Evolutionary conservation across 1,140 invertebrate species (phyloP).

Genomic region (Drosophila orena): DNA sequence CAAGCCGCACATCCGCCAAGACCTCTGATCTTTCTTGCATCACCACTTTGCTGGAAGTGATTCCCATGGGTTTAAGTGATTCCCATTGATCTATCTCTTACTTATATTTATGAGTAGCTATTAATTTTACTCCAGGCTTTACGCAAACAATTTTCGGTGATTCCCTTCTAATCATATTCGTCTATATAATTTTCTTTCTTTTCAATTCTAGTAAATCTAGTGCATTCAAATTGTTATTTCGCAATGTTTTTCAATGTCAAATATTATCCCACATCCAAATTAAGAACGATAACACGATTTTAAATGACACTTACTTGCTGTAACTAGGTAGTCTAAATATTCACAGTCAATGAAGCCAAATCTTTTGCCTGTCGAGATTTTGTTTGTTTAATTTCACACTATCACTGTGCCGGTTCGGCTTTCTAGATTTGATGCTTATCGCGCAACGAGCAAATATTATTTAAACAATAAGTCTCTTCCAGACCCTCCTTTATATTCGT

Average conservation of each 20-base stretch:
- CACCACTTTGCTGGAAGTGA: neutral
- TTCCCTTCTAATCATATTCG: neutral
- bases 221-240: neutral
- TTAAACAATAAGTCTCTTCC: constrained; percentile 31
- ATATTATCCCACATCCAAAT: neutral
- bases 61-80: constrained; percentile 7
- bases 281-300: constrained; percentile 7
- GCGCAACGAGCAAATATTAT: constrained; percentile 47
- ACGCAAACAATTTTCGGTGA: neutral
- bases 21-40: neutral
- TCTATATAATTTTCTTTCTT: neutral
- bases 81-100: constrained; percentile 11
- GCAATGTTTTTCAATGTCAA: neutral
- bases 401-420: constrained; percentile 17
- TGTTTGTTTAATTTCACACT: constrained; percentile 44
- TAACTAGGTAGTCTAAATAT: constrained; percentile 31
- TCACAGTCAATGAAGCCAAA: constrained; percentile 20
- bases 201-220: no score
- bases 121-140: neutral
- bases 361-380: constrained; percentile 34
- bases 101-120: neutral
- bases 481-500: constrained; percentile 21
- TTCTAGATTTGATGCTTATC: constrained; percentile 46
- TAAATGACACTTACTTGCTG: constrained; percentile 27
- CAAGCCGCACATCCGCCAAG: neutral